phyloP scores from a whole-genome alignment of 2,888 invertebrate species.

The Heliconius hortense region DNA sequence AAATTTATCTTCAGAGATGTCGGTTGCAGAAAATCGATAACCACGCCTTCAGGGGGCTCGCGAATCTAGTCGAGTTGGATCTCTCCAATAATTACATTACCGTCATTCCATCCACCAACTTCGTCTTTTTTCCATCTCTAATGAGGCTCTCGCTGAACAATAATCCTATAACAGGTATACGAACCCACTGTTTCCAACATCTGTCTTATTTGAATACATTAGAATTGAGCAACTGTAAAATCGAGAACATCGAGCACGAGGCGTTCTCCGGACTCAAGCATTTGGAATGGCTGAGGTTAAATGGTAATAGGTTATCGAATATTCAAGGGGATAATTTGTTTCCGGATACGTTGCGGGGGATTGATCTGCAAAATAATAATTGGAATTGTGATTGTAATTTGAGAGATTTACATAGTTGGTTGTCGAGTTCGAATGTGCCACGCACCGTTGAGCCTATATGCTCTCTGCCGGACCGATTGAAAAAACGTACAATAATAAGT shows the following conservation, averaged over 20 bases:
- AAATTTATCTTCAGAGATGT: slow-evolving; percentile 91
- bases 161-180: slow-evolving; percentile 90
- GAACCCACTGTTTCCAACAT: slow-evolving; percentile 87
- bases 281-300: slow-evolving; percentile 91
- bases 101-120: slow-evolving; percentile 89
- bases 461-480: slow-evolving; percentile 85
- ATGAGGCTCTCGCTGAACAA: slow-evolving; percentile 91
- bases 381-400: slow-evolving; percentile 95
- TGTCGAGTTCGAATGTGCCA: slow-evolving; percentile 88
- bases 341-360: slow-evolving; percentile 89
- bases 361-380: slow-evolving; percentile 92
- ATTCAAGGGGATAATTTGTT: slow-evolving; percentile 87
- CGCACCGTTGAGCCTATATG: slow-evolving; percentile 90
- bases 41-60: slow-evolving; percentile 90
- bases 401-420: slow-evolving; percentile 89
- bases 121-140: slow-evolving; percentile 88
- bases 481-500: slow-evolving; percentile 85
- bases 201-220: slow-evolving; percentile 89
- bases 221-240: slow-evolving; percentile 91
- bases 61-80: slow-evolving; percentile 94
- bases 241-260: slow-evolving; percentile 88
- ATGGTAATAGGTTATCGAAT: slow-evolving; percentile 89
- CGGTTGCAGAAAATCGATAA: slow-evolving; percentile 89
- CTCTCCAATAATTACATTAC: slow-evolving; percentile 90
- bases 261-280: slow-evolving; percentile 91